Evolutionary conservation across 2,113 vertebrate genomes (phyloP).

Genomic region (Neoarius graeffei): DNA sequence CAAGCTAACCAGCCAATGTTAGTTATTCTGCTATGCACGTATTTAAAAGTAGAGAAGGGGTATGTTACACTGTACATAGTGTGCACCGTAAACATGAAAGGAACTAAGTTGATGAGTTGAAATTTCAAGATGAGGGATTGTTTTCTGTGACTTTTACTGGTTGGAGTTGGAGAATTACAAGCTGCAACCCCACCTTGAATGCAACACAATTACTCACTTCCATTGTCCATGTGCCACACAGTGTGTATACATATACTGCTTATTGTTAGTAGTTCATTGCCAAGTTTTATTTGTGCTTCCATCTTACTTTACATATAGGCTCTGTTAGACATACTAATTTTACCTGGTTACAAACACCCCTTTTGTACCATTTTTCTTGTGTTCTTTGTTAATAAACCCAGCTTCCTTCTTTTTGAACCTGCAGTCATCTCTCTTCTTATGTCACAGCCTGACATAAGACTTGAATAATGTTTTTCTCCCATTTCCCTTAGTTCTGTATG

Average conservation of each 20-base stretch:
- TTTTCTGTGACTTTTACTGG: neutral
- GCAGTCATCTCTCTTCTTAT: neutral
- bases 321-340: no score
- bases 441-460: neutral
- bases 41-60: neutral
- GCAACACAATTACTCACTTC: neutral
- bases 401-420: neutral
- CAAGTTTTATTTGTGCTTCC: no score
- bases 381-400: neutral
- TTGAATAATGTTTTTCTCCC: neutral
- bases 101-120: neutral
- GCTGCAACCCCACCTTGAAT: neutral
- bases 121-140: neutral
- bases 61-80: neutral
- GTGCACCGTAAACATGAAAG: no score
- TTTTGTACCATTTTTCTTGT: neutral
- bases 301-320: no score
- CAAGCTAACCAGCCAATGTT: neutral
- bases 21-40: neutral
- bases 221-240: no score
- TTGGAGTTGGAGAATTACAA: neutral
- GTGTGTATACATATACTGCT: no score
- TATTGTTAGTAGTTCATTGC: no score
- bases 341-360: no score
- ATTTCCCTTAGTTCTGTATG: neutral